phyloP scores from a whole-genome alignment of 2,797 vertebrate genomes.

The Gouania willdenowi region DNA sequence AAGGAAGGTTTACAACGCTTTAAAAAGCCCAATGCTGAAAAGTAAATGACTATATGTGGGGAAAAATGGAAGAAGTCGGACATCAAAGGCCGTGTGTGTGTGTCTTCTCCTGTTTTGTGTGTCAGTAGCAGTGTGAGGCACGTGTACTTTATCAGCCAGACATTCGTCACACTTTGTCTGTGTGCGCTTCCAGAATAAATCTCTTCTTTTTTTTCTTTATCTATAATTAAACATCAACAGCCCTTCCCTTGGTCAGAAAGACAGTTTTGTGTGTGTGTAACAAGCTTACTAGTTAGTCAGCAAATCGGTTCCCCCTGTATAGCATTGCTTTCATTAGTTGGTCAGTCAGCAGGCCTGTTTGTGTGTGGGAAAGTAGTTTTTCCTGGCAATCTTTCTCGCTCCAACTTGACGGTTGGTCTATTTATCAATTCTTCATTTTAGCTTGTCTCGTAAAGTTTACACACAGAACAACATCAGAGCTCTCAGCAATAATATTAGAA shows the following conservation, averaged over 20 bases:
- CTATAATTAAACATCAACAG: conserved; percentile 65
- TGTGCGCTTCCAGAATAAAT: conserved; percentile 44
- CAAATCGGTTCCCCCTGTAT: conserved; percentile 8
- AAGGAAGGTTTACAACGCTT: conserved; percentile 51
- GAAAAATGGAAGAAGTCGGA: conserved; percentile 39
- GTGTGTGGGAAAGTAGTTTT: conserved; percentile 13
- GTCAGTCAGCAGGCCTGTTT: conserved; percentile 18
- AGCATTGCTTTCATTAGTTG: conserved; percentile 19
- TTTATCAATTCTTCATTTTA: not conserved
- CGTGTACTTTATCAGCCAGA: conserved; percentile 47
- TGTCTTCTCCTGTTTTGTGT: conserved; percentile 3
- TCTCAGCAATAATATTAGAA: not conserved
- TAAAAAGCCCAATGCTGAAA: conserved; percentile 55
- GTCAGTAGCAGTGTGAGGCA: conserved; percentile 22
- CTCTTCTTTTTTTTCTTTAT: conserved; percentile 60
- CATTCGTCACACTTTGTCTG: conserved; percentile 50
- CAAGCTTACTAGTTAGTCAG: conserved; percentile 20
- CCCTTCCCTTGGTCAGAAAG: conserved; percentile 17
- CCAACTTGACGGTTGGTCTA: conserved; percentile 10
- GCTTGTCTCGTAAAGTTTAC: not conserved
- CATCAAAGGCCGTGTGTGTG: conserved; percentile 50
- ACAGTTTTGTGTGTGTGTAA: not conserved
- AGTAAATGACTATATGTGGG: conserved; percentile 64
- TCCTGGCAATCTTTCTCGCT: conserved; percentile 8
- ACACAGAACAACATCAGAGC: not conserved